Conservation (phyloP, 2,888 invertebrate genomes). For the Crocallis elinguaria region DNA sequence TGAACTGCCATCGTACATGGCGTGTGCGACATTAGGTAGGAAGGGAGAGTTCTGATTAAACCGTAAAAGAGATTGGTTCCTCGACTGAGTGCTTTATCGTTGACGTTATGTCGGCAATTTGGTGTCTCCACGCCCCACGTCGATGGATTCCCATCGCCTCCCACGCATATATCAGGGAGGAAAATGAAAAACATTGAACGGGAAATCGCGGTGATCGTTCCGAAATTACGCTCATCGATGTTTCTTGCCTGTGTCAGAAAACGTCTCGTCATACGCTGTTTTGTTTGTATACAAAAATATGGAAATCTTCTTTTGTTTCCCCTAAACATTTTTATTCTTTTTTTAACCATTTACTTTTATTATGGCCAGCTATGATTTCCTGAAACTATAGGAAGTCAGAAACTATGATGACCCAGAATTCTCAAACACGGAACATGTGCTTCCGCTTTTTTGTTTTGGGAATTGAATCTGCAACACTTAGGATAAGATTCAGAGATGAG, state of each 20-base stretch:
- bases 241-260: slow-evolving; percentile 3
- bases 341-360: no score
- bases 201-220: slow-evolving; percentile 21
- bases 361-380: no score
- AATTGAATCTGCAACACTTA: no score
- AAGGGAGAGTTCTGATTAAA: slow-evolving; percentile 75
- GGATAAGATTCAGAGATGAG: no score
- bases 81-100: slow-evolving; percentile 76
- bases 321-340: no score
- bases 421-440: no score
- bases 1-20: slow-evolving; percentile 57
- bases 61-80: slow-evolving; percentile 82
- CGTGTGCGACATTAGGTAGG: slow-evolving; percentile 60
- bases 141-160: slow-evolving; percentile 43
- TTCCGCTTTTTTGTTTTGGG: no score
- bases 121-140: slow-evolving; percentile 51
- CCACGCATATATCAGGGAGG: slow-evolving; percentile 40
- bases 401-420: no score
- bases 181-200: slow-evolving; percentile 42
- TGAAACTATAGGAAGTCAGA: no score
- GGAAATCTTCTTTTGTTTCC: no score
- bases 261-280: neutral
- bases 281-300: no score
- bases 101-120: slow-evolving; percentile 76
- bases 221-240: slow-evolving; percentile 20